Base-by-base conservation (phyloP, 2,888 invertebrate species). In the Cryptocheilus praepositus region DNA sequence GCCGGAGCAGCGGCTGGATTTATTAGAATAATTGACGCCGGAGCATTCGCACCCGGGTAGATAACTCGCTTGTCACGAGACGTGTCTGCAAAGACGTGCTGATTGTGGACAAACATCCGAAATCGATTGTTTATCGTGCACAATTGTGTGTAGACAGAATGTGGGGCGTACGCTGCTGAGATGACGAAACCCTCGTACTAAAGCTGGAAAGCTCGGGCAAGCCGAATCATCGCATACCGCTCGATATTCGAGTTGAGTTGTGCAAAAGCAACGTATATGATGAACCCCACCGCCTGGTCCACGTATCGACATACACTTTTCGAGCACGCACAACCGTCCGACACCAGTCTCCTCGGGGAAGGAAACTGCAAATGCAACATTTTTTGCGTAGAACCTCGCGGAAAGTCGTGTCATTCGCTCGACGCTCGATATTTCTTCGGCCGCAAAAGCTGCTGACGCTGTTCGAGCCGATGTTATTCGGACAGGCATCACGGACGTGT, bases 381-480 rank as follows among this genome's bases (percentile, higher is more conserved):
- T 36, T 36, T 36, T 36, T 2, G 13, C 36, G 8, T 36, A 11
- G 36, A 36, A 36, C 25, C 22, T 21, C 64, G 71, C 36, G 36
- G 67, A 80, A 79, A 79, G 78, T 78, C 78, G 72, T 83, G 80
- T 82, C 84, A 82, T 83, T 79, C n/a, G 64, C 65, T 72, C 70
- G 57, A 65, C 78, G 81, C 81, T 85, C 84, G 79, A 85, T 85
- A 84, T 83, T 85, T 82, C 74, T 80, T 59, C 73, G 3, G 7
- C 65, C 61, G 71, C n/a, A 76, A 80, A 83, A 82, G 81, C 77
- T 81, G 80, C 83, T 81, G 82, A 80, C 81, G 82, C 84, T 59
- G 61, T 45, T 65, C 67, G 64, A 71, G 53, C 74, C 58, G 28
- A 86, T 85, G 84, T 86, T 83, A 81, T 79, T 80, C 52, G 70